Evolutionary conservation across 2,113 vertebrate genomes (phyloP).

Genomic region (Scomber japonicus): DNA sequence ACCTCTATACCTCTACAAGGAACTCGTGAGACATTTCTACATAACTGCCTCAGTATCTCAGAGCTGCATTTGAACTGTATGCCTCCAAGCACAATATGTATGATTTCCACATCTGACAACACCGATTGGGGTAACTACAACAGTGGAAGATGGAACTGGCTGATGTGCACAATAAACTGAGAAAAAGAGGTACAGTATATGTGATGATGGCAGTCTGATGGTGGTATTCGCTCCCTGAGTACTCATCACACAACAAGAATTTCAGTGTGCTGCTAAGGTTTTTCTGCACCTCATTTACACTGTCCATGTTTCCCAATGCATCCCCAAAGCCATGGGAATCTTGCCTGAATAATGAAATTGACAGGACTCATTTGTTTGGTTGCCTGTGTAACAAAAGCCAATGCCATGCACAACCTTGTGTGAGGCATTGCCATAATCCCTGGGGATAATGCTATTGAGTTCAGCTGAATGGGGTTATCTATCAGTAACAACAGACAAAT

Average conservation of each 20-base stretch:
- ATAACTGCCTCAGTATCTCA: not conserved
- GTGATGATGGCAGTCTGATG: conserved; percentile 27
- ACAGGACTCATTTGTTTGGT: conserved; percentile 69
- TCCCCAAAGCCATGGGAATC: conserved; percentile 36
- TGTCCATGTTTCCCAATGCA: not conserved
- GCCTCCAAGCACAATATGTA: not conserved
- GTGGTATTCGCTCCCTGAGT: conserved; percentile 51
- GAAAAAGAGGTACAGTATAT: not conserved
- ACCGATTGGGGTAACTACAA: not conserved
- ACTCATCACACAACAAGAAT: conserved; percentile 36
- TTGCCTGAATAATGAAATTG: conserved; percentile 58
- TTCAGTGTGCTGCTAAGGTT: conserved; percentile 15
- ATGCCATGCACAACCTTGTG: conserved; percentile 34
- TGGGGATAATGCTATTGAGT: conserved; percentile 56
- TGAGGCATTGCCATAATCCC: conserved; percentile 61
- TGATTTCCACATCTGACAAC: not conserved
- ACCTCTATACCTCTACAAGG: not conserved
- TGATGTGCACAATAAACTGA: not conserved
- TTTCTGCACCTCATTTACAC: conserved; percentile 60
- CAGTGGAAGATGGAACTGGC: not conserved
- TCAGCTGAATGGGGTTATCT: conserved; percentile 63
- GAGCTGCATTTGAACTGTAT: not conserved
- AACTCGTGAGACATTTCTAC: not conserved
- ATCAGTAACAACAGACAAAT: conserved; percentile 61
- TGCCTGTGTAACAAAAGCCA: conserved; percentile 53